phyloP scores from a whole-genome alignment of 1,140 invertebrate genomes.

The Bombus confusus region DNA sequence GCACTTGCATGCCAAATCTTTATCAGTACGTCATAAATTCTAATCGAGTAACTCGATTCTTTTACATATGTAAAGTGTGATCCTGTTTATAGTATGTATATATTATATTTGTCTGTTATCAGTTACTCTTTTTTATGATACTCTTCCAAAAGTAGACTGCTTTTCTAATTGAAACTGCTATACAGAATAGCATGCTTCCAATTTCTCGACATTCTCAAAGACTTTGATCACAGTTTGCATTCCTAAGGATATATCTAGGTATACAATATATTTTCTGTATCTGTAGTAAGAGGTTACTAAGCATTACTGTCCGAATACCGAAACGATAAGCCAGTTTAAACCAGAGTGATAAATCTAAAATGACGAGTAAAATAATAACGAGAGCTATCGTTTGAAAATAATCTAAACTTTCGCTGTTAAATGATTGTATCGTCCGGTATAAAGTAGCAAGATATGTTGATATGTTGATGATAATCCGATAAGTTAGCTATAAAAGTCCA shows the following conservation, averaged over 20 bases:
- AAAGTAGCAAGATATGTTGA: background rate
- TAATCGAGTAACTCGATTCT: background rate
- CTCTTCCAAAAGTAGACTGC: no score
- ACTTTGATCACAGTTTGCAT: background rate
- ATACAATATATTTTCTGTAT: no score
- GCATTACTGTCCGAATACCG: no score
- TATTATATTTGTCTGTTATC: background rate
- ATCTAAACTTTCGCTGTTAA: background rate
- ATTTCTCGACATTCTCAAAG: background rate
- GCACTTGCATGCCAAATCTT: background rate
- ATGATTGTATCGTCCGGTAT: background rate
- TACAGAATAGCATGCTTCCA: background rate
- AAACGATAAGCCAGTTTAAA: no score
- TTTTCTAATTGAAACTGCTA: no score
- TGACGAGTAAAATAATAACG: no score
- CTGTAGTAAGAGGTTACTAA: no score
- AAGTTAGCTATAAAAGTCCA: conserved; percentile 50
- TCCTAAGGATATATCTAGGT: no score
- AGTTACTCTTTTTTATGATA: background rate
- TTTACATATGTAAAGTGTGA: no score
- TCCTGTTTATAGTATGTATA: no score
- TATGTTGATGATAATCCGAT: conserved; percentile 1
- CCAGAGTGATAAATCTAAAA: no score
- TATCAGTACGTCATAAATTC: background rate
- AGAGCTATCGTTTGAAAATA: background rate